A percentile compares a stretch with the other conserved stretches of the same genome.
Conservation (phyloP, 2,797 vertebrate genomes). For the Enteromius fasciolatus region DNA sequence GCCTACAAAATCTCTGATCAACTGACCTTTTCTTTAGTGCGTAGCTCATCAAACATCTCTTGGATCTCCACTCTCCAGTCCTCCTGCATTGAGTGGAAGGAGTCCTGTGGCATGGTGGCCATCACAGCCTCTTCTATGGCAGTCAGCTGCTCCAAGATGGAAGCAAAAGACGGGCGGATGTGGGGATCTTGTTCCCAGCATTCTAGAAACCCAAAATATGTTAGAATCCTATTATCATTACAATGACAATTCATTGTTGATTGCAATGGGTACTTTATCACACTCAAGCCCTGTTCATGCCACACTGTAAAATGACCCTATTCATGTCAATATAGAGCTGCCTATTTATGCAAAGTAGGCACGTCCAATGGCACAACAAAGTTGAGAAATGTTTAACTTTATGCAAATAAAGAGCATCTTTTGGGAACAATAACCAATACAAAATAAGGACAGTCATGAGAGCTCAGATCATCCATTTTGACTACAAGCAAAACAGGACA, state of each 20-base stretch:
- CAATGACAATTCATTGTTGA: background rate
- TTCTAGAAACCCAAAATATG: constrained; percentile 73
- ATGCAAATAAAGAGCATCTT: background rate
- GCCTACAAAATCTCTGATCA: background rate
- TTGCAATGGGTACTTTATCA: background rate
- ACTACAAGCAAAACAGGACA: background rate
- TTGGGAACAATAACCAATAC: background rate
- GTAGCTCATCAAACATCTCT: constrained; percentile 94
- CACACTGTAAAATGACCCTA: background rate
- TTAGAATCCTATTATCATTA: background rate
- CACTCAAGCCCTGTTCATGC: background rate
- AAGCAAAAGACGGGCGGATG: constrained; percentile 90
- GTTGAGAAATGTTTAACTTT: background rate
- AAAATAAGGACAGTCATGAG: background rate
- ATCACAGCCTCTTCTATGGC: constrained; percentile 91
- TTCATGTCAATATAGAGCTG: background rate
- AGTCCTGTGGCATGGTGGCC: constrained; percentile 96
- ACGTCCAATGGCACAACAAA: background rate
- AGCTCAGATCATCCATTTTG: background rate
- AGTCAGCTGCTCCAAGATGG: constrained; percentile 93
- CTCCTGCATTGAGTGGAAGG: constrained; percentile 98
- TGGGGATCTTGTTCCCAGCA: constrained; percentile 98
- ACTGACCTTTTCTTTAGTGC: constrained; percentile 94
- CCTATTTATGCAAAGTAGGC: background rate
- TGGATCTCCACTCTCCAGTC: constrained; percentile 98